Conservation (phyloP, 2,888 invertebrate species). For the Sisyra terminalis region DNA sequence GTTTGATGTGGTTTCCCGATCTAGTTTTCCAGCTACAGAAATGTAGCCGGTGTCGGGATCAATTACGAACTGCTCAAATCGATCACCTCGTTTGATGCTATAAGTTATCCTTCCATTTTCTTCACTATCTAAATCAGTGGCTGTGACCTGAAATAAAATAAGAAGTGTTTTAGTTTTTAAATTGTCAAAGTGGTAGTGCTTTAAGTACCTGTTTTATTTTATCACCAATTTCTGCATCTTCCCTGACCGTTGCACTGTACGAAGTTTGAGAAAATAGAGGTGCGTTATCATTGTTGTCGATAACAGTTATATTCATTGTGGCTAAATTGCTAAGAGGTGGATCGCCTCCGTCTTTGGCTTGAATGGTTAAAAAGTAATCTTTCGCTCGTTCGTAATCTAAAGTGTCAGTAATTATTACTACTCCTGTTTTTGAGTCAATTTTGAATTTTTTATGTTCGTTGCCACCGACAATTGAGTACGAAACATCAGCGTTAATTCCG, state of each 20-base stretch:
- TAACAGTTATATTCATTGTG: conserved; percentile 67
- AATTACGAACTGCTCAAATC: conserved; percentile 58
- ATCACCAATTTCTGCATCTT: conserved; percentile 58
- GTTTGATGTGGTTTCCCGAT: conserved; percentile 63
- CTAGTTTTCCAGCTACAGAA: conserved; percentile 53
- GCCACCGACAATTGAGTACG: conserved; percentile 73
- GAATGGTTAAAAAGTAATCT: conserved; percentile 74
- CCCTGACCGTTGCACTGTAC: conserved; percentile 60
- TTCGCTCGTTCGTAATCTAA: conserved; percentile 78
- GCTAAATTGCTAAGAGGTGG: conserved; percentile 83
- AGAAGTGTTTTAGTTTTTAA: conserved; percentile 5
- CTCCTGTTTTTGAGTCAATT: conserved; percentile 56
- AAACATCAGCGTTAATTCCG: conserved; percentile 85
- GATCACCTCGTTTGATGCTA: conserved; percentile 59
- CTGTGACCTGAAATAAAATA: conserved; percentile 40
- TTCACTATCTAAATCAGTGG: conserved; percentile 71
- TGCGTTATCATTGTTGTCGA: conserved; percentile 77
- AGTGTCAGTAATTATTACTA: conserved; percentile 56
- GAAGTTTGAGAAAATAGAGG: conserved; percentile 64
- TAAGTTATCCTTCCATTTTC: conserved; percentile 68
- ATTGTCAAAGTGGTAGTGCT: background rate
- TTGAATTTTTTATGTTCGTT: conserved; percentile 77
- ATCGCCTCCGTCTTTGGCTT: conserved; percentile 77
- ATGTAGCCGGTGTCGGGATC: conserved; percentile 64
- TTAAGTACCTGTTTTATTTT: conserved; percentile 50